Base-by-base conservation (phyloP, 2,888 invertebrate species). In the Lordiphosa andalusiaca region DNA sequence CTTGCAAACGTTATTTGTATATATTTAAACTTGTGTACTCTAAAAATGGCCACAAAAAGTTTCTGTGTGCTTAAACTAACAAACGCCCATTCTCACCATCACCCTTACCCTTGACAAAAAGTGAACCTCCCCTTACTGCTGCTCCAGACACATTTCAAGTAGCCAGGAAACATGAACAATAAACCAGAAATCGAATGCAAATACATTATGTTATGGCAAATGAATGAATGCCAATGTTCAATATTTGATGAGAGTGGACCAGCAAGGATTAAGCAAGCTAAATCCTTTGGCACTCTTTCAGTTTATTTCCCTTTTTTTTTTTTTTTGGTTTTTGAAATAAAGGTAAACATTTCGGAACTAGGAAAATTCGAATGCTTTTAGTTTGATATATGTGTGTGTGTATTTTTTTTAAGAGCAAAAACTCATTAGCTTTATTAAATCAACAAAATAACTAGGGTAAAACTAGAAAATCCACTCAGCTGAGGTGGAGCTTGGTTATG, bases 381-480 rank as follows among this genome's bases (percentile, higher is more conserved):
- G 16, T 16, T 44, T 30, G 30, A 1, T 44, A 7, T 39, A 10
- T 21, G 9, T 16, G 2, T 10, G 19, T 39, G n/a, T n/a, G n/a
- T n/a, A n/a, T n/a, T n/a, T 7, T 39, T 21, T 40, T 42, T 42
- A 42, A 33, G 6, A 33, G 44, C 30, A 33, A 44, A 44, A 44
- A 44, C 44, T 44, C 44, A 44, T 69, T 69, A 59, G 53, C 56
- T 44, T 63, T 68, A 59, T 56, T 53, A 54, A 67, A 54, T 55
- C 33, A 67, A 55, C 67, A 65, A 52, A 42, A 40, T 16, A 16
- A 12, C 36, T 12, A 4, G 6, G 12, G 2, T 25, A 21, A 10
- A 9, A 21, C 5, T 9, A 39, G 39, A 16, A 25, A 53, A 41
- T 50, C 25, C 38, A 50, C 53, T 58, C 55, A 44, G 41, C 46